A percentile compares a stretch with the other conserved stretches of the same genome.
Conservation (phyloP, 2,797 vertebrate species). For the Pampus argenteus region DNA sequence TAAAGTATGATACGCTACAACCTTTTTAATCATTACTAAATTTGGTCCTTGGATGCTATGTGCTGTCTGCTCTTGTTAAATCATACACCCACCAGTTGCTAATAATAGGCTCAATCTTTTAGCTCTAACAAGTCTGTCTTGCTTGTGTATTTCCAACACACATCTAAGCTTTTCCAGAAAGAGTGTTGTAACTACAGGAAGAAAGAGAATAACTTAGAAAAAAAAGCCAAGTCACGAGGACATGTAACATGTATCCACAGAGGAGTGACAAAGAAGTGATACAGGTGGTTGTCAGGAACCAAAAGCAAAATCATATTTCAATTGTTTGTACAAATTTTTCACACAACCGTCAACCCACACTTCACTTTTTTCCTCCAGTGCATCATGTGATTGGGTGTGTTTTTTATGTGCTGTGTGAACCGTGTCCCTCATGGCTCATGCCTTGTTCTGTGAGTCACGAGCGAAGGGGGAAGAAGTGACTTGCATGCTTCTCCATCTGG, state of each 20-base stretch:
- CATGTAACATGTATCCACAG: slow-evolving; percentile 34
- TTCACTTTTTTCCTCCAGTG: not conserved
- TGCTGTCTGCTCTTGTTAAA: slow-evolving; percentile 47
- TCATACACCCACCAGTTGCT: slow-evolving; percentile 29
- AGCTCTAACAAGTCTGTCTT: slow-evolving; percentile 58
- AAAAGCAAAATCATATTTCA: no score
- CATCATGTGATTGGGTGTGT: slow-evolving; percentile 24
- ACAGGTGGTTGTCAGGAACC: slow-evolving; percentile 1
- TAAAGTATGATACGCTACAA: slow-evolving; percentile 8
- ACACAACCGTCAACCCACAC: slow-evolving; percentile 23
- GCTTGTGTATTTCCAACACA: slow-evolving; percentile 52
- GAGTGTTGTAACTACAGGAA: slow-evolving; percentile 30
- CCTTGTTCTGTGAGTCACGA: slow-evolving; percentile 27
- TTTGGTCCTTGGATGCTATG: slow-evolving; percentile 19
- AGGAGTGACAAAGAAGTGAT: slow-evolving; percentile 44
- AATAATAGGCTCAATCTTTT: slow-evolving; percentile 60
- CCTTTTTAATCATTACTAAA: slow-evolving; percentile 40
- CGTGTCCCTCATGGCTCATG: slow-evolving; percentile 15
- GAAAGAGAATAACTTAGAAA: slow-evolving; percentile 30
- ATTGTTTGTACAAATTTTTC: not conserved
- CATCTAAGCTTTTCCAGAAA: slow-evolving; percentile 51
- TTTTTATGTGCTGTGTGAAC: slow-evolving; percentile 18
- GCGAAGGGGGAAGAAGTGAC: slow-evolving; percentile 12
- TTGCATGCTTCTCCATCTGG: slow-evolving; percentile 39
- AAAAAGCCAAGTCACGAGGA: slow-evolving; percentile 62